phyloP scores from a whole-genome alignment of 2,113 vertebrate species.

The Octodon degus region DNA sequence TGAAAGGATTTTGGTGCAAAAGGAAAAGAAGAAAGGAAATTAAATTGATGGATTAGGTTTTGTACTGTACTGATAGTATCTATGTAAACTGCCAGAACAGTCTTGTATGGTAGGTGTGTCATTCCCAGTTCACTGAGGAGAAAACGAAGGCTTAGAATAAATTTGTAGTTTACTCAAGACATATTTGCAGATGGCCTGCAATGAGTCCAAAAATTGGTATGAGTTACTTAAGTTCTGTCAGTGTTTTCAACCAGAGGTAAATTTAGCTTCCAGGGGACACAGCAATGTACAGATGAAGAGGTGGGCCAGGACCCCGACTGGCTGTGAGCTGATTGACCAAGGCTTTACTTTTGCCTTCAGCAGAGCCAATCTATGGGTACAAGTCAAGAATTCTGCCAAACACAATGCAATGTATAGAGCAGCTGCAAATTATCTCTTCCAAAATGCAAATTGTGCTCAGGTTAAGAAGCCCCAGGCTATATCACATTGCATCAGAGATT shows the following conservation, averaged over 20 bases:
- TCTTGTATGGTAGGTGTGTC: not conserved
- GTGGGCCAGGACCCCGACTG: not conserved
- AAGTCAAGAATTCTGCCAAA: not conserved
- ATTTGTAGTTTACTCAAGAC: not conserved
- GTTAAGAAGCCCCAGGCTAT: not conserved
- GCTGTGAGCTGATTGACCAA: too few relatives aligned
- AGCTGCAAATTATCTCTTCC: not conserved
- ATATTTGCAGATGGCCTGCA: accelerated
- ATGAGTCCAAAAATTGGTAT: not conserved
- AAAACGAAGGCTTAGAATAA: not conserved
- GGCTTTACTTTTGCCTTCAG: too few relatives aligned
- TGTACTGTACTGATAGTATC: not conserved
- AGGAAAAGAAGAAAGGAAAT: not conserved
- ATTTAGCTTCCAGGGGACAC: not conserved
- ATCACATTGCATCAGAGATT: not conserved
- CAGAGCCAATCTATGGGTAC: not conserved
- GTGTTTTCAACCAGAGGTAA: not conserved
- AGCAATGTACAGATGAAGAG: not conserved
- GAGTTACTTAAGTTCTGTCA: not conserved
- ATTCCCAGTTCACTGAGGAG: not conserved
- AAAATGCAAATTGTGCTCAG: not conserved
- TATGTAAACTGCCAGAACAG: not conserved
- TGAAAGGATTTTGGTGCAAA: not conserved
- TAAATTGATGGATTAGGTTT: not conserved
- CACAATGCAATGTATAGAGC: not conserved